Base-by-base conservation (phyloP, 2,888 invertebrate species). In the Thera obeliscata region DNA sequence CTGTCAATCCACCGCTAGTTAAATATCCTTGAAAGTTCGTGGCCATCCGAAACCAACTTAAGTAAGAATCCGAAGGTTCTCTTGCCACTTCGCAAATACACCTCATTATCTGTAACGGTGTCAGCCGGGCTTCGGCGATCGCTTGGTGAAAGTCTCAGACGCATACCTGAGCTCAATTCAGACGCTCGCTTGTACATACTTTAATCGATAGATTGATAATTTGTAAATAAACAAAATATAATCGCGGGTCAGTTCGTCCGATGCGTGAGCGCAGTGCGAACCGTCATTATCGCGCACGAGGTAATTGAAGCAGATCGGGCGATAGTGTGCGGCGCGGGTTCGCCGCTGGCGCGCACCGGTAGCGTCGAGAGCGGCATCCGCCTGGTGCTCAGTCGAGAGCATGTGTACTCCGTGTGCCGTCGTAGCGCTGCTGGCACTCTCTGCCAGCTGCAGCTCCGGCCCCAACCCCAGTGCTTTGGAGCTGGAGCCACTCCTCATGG, bases 101-200 rank as follows among this genome's bases (percentile, higher is more conserved):
- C 74, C 81, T 80, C 82, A 87, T 84, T 89, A 91, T 90, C 90
- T 87, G 84, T 87, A 91, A 88, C 90, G 88, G 90, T 89, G 87
- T 82, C 81, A 82, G 84, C 87, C 87, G 89, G 86, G 81, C 86
- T 85, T 81, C 82, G 81, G 76, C 84, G 79, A 83, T 81, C 82
- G 85, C 74, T 83, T 77, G 86, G 91, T 92, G 93, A 93, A 93
- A 93, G 93, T 91, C 85, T 84, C 90, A 93, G 91, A 91, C 90
- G 89, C 85, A 86, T 82, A 83, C 79, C 77, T 78, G 80, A 81
- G 83, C 78, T 84, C 87, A 82, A 85, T 82, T 81, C 78, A 86
- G 78, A 77, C 86, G 85, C 86, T 86, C 91, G 92, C 62, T 60
- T 50, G 38, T 48, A 52, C 2, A 22, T n/a, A 73, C 2, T 9